Base-by-base conservation (phyloP, 2,797 vertebrate genomes). In the Manis crassicaudata region DNA sequence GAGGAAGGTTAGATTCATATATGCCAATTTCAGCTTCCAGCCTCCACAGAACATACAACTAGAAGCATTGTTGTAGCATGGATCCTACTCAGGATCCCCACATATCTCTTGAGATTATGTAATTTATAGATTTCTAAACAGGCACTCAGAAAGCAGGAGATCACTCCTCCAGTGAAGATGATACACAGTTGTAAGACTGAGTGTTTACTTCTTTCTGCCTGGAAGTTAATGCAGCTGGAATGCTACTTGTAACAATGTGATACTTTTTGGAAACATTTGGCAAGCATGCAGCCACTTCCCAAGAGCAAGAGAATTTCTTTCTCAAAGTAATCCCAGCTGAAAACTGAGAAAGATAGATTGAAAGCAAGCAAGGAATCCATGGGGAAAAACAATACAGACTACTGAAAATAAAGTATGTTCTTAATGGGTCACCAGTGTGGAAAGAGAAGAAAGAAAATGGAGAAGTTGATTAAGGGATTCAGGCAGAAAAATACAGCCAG, bases 261-360 rank as follows among this genome's bases (percentile, higher is more conserved):
- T 98, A 97, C 91, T 97, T 97, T 95, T 97, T 98, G 96, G 96
- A 97, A 98, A 98, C 95, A 97, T 96, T 97, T 98, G 95, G 92
- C 97, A 98, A 97, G 90, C 94, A 97, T 89, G 95, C 92, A 97
- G 85, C 46, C 77, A 96, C 94, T 96, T 17, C 60, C 73, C 25
- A 70, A 95, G 52, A 93, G 29, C 50, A 96, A 94, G 89, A 94
- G 65, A 90, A 73, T 92, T 94, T 91, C 90, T 96, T 96, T 96
- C 88, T 93, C 88, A 85, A 18, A 84, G 11, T 23, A 86, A 94
- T 88, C 89, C 40, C 50, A 70, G 70, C 68, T 76, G 79, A 95
- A 96, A 87, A 91, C 43, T 94, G 92, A 97, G 23, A 87, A 52
- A 77, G 77, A 87, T 95, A 88, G 52, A 88, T 88, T 76, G 35